A percentile compares a stretch with the other conserved stretches of the same genome.
Evolutionary conservation across 2,888 invertebrate genomes (phyloP).

Genomic region (Oscheius myriophilus): DNA sequence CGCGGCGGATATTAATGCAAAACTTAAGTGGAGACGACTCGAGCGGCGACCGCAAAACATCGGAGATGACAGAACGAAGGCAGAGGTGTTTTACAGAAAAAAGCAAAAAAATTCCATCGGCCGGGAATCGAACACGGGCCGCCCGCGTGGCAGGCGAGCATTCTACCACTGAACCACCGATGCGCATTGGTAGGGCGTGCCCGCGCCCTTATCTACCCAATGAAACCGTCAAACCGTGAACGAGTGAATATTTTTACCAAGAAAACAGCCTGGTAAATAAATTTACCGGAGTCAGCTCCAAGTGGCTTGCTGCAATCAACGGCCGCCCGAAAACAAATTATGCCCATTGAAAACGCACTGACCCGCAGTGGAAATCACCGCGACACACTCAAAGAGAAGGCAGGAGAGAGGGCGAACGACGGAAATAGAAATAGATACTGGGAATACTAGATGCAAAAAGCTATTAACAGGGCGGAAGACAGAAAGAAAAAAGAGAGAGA

Average conservation of each 20-base stretch:
- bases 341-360: conserved; percentile 24
- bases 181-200: conserved; percentile 19
- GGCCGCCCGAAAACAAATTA: conserved; percentile 21
- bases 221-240: not conserved
- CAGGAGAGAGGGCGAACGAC: too few species aligned
- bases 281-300: not conserved
- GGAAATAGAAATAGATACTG: too few species aligned
- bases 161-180: conserved; percentile 68
- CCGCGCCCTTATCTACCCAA: too few species aligned
- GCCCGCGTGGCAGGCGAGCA: conserved; percentile 68
- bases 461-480: too few species aligned
- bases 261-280: too few species aligned
- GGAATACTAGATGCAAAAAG: too few species aligned
- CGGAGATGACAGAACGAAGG: too few species aligned
- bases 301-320: not conserved
- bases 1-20: conserved; percentile 19
- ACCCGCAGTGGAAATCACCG: conserved; percentile 1
- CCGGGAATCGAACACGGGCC: conserved; percentile 68
- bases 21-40: conserved; percentile 12
- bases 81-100: not conserved
- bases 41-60: too few species aligned
- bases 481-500: too few species aligned
- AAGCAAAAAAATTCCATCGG: conserved; percentile 70
- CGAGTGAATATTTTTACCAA: not conserved
- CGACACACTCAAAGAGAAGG: too few species aligned